Evolutionary conservation across 2,888 invertebrate genomes (phyloP), one percentile per base, ranked within the genome.

Genomic region (Gymnoscelis rufifasciata): DNA sequence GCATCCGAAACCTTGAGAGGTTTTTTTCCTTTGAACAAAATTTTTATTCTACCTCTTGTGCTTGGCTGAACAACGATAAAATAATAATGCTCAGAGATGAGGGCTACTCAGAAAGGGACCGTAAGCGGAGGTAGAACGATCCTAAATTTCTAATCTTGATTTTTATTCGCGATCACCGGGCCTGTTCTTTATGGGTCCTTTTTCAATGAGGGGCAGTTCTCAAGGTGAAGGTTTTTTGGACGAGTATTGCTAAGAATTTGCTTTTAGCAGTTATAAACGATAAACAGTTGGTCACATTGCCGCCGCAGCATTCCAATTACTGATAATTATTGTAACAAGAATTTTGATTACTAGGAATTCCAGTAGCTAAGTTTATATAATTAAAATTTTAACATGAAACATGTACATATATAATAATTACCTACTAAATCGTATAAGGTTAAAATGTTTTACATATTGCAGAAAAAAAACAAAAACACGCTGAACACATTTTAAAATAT

Each of bases 1-100:
- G 84, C 83, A 84, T 86, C 82, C 78, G 78, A 84, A 83, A 77
- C 82, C 84, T 87, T 83, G 74, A 66, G 71, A 49, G 45, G 52
- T 74, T 84, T 81, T 79, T 74, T 77, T 73, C n/a, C 64, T 68
- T 66, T 54, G 61, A 74, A 81, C 78, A 68, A 74, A 76, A 76
- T 64, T 80, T n/a, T 76, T 80, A 74, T 76, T 74, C 66, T 68
- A 68, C 79, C 74, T 78, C 75, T 78, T 76, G 72, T 76, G 77
- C 77, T 74, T 74, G 76, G 73, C 64, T 76, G 76, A 80, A 74
- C 80, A 78, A 70, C 77, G 78, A 83, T 86, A 80, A 84, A 83
- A 83, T 83, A 84, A 84, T 83, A 84, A 83, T 71, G 79, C 74
- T 69, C 69, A 57, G 64, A 67, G 58, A 60, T 57, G 52, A 72